Base-by-base conservation (phyloP, 2,888 invertebrate species). In the Latheticus oryzae region DNA sequence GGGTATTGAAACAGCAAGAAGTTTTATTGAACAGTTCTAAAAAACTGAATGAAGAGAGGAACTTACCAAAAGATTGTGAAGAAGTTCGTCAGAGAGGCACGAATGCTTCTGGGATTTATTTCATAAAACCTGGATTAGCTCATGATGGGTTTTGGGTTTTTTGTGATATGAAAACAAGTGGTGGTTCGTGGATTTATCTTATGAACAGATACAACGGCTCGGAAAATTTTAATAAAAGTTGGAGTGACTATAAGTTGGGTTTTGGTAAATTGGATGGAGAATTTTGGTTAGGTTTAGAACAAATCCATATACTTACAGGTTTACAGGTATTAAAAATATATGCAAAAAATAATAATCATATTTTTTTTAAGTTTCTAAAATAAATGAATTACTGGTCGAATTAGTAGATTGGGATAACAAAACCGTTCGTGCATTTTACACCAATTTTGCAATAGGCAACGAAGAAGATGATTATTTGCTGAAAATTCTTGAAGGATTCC, bases 221-320 rank as follows among this genome's bases (percentile, higher is more conserved):
- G 1, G 83, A 87, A 65, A 87, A 86, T 66, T 90, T 89, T 70
- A 85, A 84, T 64, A 83, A 84, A 63, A 74, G 80, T 38, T 89
- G 88, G 88, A 69, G 80, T 0, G 85, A 87, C 32, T 90, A 90
- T 71, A 85, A 85, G 66, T 75, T 81, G 33, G 89, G 90, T 3
- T 90, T 90, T 67, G 90, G 89, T 5, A 87, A 89, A 69, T 75
- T 89, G 9, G 85, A 84, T 0, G 85, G 84, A 0, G 89, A 90
- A 69, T 89, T 87, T 73, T 90, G 89, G 84, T 79, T 89, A 11
- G 89, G 89, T 0, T 73, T 88, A 55, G 88, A 89, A 53, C 86
- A 88, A 63, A 77, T 89, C 3, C 83, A 87, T 70, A 65, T 71
- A 5, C 58, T 82, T 4, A 81, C 81, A 80, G 71, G 78, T 85